Evolutionary conservation across 2,888 invertebrate genomes (phyloP).

Genomic region (Tachina fera): DNA sequence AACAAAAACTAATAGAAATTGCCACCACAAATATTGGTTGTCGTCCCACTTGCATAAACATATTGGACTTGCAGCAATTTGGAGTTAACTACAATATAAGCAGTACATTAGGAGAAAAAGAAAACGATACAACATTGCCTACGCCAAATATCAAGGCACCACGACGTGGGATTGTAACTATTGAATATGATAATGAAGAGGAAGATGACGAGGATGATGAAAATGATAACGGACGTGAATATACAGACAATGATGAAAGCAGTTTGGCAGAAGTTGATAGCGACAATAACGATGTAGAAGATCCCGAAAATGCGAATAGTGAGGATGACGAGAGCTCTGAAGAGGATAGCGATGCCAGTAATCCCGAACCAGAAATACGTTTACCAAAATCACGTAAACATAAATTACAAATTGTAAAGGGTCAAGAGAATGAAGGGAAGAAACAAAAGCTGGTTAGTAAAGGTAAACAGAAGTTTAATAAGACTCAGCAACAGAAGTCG

Average conservation of each 20-base stretch:
- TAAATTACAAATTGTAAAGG: constrained; percentile 59
- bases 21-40: constrained; percentile 86
- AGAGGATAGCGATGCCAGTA: constrained; percentile 43
- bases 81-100: constrained; percentile 72
- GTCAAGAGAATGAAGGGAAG: constrained; percentile 47
- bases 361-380: constrained; percentile 59
- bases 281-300: constrained; percentile 12
- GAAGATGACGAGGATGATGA: constrained; percentile 44
- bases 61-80: constrained; percentile 84
- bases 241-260: constrained; percentile 57
- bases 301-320: constrained; percentile 20
- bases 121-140: constrained; percentile 33
- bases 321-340: constrained; percentile 41
- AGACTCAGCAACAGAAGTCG: not conserved
- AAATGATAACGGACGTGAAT: constrained; percentile 11
- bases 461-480: constrained; percentile 13
- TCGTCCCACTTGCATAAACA: constrained; percentile 88
- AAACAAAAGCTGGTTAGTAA: constrained; percentile 46
- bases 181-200: constrained; percentile 77
- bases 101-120: constrained; percentile 55
- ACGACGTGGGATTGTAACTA: constrained; percentile 77
- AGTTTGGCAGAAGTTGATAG: constrained; percentile 47
- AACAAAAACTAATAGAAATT: constrained; percentile 84
- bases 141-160: constrained; percentile 40
- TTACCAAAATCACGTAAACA: constrained; percentile 68